These are phyloP conservation scores for Karalla daura DNA, from an alignment of 2,797 vertebrate genomes.

Conservation along the genomic window DNA sequence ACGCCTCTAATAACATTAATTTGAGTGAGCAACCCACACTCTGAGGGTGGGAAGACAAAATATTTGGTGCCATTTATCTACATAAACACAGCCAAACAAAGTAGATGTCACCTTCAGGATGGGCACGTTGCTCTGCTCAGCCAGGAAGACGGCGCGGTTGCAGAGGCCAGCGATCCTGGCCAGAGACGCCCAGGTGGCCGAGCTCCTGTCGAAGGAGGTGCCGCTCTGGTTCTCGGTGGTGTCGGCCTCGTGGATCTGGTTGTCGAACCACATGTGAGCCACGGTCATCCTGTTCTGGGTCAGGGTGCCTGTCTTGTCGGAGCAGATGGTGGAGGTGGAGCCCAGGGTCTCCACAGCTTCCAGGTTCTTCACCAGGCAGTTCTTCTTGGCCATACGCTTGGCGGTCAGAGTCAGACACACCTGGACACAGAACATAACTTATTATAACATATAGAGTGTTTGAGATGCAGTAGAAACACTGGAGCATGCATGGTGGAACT, in stretches of 20 bases:
- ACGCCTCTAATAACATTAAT: not conserved
- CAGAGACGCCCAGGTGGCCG: slow-evolving; percentile 89
- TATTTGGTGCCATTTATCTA: not conserved
- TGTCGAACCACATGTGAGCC: slow-evolving; percentile 96
- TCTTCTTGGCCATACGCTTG: slow-evolving; percentile 98
- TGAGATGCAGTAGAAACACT: slow-evolving; percentile 47
- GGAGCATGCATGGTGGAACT: too few species aligned
- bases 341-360: slow-evolving; percentile 96
- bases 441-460: too few species aligned
- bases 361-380: slow-evolving; percentile 96
- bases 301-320: slow-evolving; percentile 92
- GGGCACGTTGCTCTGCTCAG: slow-evolving; percentile 89
- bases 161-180: slow-evolving; percentile 93
- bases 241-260: slow-evolving; percentile 94
- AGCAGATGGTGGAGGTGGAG: slow-evolving; percentile 94
- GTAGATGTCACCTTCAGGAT: slow-evolving; percentile 86
- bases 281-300: slow-evolving; percentile 96
- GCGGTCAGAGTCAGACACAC: slow-evolving; percentile 97
- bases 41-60: not conserved
- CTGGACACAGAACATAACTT: slow-evolving; percentile 76
- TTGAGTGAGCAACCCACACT: not conserved
- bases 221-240: slow-evolving; percentile 95
- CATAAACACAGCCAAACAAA: not conserved
- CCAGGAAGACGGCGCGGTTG: slow-evolving; percentile 96
- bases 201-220: slow-evolving; percentile 94